Evolutionary conservation across 2,113 vertebrate species (phyloP).

Genomic region (Limnothrissa miodon): DNA sequence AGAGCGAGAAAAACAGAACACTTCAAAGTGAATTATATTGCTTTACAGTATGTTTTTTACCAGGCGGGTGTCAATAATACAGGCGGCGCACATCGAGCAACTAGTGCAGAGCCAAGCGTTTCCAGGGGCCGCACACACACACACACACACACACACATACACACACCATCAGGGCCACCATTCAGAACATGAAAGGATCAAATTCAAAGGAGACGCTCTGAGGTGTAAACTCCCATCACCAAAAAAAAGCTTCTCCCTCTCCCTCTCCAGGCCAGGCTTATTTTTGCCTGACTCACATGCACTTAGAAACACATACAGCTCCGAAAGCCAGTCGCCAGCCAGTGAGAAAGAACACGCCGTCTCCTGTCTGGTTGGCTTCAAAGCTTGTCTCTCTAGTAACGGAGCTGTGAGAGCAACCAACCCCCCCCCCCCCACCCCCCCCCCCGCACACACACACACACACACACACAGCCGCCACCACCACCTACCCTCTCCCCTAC

Average conservation of each 20-base stretch:
- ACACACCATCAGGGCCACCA: neutral
- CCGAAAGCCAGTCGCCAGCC: neutral
- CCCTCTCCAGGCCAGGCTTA: neutral
- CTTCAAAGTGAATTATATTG: neutral
- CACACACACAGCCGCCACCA: too few species aligned
- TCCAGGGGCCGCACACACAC: neutral
- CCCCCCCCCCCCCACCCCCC: neutral
- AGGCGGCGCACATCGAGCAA: neutral
- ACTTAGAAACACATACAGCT: neutral
- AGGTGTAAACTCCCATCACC: neutral
- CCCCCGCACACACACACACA: too few species aligned
- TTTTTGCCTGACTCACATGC: neutral
- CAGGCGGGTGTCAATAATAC: neutral
- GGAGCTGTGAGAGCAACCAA: neutral
- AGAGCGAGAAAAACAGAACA: neutral
- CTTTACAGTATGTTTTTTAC: conserved; percentile 13
- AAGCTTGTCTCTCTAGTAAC: conserved; percentile 22
- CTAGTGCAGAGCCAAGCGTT: neutral
- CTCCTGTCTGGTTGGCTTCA: conserved; percentile 16
- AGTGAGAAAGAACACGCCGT: neutral
- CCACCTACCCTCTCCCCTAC: neutral
- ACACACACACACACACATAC: too few species aligned
- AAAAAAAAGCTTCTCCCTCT: too few species aligned
- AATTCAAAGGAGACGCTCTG: neutral
- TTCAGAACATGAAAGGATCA: neutral